Evolutionary conservation across 2,888 invertebrate genomes (phyloP), one percentile per base, ranked within the genome.

Genomic region (Diachrysia chrysitis): DNA sequence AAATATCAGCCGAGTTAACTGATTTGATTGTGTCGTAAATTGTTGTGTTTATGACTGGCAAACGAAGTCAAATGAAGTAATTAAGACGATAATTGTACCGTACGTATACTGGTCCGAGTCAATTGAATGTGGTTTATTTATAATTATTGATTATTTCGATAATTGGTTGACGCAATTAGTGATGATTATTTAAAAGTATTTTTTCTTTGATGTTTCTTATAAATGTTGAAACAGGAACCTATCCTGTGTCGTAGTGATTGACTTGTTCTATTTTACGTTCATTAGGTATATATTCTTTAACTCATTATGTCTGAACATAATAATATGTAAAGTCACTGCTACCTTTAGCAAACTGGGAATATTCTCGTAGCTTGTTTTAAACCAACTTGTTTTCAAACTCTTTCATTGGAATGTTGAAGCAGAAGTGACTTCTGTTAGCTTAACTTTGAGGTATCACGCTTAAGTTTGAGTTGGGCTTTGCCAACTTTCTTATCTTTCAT

Each of bases 61-160:
- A 55, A 54, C 63, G 46, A 57, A 56, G 37, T 35, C 14, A 16
- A 71, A 77, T 78, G 55, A 68, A 71, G 76, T 66, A 68, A 70
- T 78, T 78, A 75, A 55, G 16, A 23, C 54, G 19, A 55, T 74
- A 63, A 63, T 78, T 58, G 73, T n/a, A 35, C 23, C 56, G 53
- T 10, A 57, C 21, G 16, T 19, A 25, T 2, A 42, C n/a, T 58
- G 57, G 63, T 54, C 48, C n/a, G 48, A 25, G 60, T 35, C 56
- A 37, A 73, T 58, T 53, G 55, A 35, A 55, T 42, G 42, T 42
- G 17, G 7, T 1, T 37, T 54, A 21, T 63, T 55, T 60, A 55
- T 58, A 42, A 53, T 53, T 60, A 59, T 23, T 23, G 23, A 12
- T 51, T 21, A 7, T 10, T 16, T 56, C 12, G 25, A 4, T 42